Evolutionary conservation across 2,113 vertebrate genomes (phyloP).

Genomic region (Gymnogyps californianus): DNA sequence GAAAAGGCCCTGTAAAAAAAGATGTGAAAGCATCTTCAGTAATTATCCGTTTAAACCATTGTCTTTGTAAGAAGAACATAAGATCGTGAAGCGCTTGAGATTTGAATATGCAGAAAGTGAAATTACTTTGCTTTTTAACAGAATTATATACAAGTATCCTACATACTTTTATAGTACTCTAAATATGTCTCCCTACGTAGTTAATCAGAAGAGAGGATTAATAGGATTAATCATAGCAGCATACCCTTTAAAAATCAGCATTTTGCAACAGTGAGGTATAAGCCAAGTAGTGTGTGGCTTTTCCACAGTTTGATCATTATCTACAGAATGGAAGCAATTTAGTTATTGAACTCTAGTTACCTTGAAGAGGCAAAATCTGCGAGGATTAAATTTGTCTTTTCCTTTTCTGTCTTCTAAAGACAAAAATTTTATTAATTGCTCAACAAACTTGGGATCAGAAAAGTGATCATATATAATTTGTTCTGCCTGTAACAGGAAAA

Average conservation of each 20-base stretch:
- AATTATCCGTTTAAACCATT: neutral
- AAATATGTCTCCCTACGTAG: neutral
- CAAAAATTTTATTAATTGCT: conserved; percentile 93
- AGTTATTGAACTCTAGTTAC: conserved; percentile 67
- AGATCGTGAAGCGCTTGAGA: neutral
- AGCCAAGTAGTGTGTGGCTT: neutral
- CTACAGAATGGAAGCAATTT: neutral
- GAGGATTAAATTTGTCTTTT: conserved; percentile 97
- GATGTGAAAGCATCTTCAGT: neutral
- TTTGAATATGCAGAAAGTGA: neutral
- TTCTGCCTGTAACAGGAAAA: conserved; percentile 79
- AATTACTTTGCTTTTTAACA: neutral
- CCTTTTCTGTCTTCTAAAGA: conserved; percentile 97
- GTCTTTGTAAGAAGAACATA: neutral
- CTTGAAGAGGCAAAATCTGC: conserved; percentile 98
- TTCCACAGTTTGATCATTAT: neutral
- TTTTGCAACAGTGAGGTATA: neutral
- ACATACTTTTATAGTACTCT: neutral
- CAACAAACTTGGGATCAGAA: conserved; percentile 89
- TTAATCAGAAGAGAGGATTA: neutral
- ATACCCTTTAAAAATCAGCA: neutral
- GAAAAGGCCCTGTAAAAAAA: conserved; percentile 86
- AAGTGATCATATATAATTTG: conserved; percentile 95
- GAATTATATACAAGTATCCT: neutral
- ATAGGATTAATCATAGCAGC: neutral